Evolutionary conservation across 2,797 vertebrate genomes (phyloP), one percentile per base, ranked within the genome.

Genomic region (Sebastes oblongus): DNA sequence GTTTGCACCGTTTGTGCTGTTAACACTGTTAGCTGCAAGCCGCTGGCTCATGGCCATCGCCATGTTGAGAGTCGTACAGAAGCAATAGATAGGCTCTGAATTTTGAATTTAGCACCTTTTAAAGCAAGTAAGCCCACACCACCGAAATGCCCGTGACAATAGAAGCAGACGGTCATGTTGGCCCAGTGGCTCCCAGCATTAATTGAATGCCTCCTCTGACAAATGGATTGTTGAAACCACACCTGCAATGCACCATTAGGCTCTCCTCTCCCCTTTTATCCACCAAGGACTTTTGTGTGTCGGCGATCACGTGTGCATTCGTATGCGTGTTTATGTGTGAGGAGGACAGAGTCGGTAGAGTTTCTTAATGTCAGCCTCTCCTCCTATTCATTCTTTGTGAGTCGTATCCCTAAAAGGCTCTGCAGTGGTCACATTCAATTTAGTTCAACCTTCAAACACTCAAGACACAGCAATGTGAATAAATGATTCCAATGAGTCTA

Each of bases 181-280:
- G 62, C 69, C 59, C 70, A 69, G 61, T 86, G 80, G 90, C 87
- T 84, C 71, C 82, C 70, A 73, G 64, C 81, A 86, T 82, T 92
- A 91, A 94, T 91, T 93, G 89, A 93, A 93, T 90, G 87, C 87
- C 88, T 94, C 85, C 90, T 66, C 78, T 91, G 91, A 93, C 90
- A 92, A 95, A 94, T 92, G 87, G 84, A 89, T 88, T 92, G 90
- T 90, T 92, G 87, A 92, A 91, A 89, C 85, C 88, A 86, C 91
- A 93, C 90, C 89, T 92, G 89, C 86, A 91, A 93, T 91, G 91
- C 90, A 88, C 88, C 90, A 93, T 93, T 92, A 93, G 78, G 32
- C 81, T 80, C 78, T 86, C 77, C 68, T 82, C 85, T 72, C 77
- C 81, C 80, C 73, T 84, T 55, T 81, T 77, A 76, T 76, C 72